Conservation (phyloP, 2,888 invertebrate genomes). For the Gymnosoma rotundatum region DNA sequence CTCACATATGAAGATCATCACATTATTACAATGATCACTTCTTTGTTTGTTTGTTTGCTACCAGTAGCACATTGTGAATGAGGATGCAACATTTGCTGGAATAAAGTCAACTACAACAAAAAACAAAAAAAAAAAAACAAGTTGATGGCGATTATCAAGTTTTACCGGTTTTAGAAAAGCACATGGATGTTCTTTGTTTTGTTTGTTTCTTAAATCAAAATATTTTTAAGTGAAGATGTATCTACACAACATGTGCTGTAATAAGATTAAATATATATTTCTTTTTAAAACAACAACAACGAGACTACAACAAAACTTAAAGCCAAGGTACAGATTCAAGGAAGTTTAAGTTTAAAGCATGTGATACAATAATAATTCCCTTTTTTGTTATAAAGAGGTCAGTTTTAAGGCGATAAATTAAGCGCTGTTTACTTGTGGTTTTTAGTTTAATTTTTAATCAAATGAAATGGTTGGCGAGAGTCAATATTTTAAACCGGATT, state of each 20-base stretch:
- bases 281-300: neutral
- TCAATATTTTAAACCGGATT: too few species aligned
- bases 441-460: neutral
- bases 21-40: neutral
- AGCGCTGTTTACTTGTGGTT: conserved; percentile 27
- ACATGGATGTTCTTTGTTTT: conserved; percentile 20
- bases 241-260: conserved; percentile 35
- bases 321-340: conserved; percentile 3
- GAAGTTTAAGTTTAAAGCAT: conserved; percentile 8
- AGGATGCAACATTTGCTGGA: conserved; percentile 18
- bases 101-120: neutral
- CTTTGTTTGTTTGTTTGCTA: neutral
- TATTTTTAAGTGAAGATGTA: neutral
- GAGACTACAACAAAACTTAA: neutral
- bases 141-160: conserved; percentile 41
- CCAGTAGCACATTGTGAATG: conserved; percentile 8
- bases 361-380: neutral
- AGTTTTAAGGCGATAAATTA: conserved; percentile 16
- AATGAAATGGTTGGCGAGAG: neutral
- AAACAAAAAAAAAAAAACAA: neutral
- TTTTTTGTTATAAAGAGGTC: neutral
- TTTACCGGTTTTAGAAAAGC: conserved; percentile 57
- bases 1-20: conserved; percentile 10
- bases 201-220: neutral
- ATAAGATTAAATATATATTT: neutral